Conservation (phyloP, 1,140 invertebrate genomes). For the Zaprionus capensis region DNA sequence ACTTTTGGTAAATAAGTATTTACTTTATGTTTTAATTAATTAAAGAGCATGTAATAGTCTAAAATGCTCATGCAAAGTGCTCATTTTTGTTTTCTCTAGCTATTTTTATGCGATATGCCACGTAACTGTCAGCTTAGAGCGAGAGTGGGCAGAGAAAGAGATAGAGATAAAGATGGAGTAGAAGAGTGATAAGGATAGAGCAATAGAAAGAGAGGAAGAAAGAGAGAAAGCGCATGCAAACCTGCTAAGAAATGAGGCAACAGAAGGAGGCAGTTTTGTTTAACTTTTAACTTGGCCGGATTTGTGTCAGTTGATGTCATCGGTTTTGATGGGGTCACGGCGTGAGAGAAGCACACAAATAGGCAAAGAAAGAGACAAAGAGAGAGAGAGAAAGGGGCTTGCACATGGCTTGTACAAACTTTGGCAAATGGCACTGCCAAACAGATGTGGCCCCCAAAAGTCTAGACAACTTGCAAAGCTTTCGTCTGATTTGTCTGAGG, state of each 20-base stretch:
- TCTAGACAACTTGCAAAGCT: conserved; percentile 40
- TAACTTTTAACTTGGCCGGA: conserved; percentile 66
- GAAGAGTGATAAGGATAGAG: neutral
- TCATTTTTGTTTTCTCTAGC: neutral
- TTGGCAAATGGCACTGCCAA: conserved; percentile 44
- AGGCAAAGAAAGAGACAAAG: neutral
- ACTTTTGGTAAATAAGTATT: neutral
- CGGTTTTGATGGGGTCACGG: conserved; percentile 14
- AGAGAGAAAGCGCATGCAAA: neutral
- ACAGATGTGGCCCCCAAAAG: conserved; percentile 41
- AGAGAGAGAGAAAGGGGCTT: neutral
- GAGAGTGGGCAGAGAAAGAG: neutral
- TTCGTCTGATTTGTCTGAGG: conserved; percentile 48
- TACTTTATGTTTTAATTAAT: neutral
- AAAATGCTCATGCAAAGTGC: neutral
- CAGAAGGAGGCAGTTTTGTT: conserved; percentile 56
- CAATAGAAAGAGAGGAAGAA: neutral
- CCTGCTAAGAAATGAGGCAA: conserved; percentile 31
- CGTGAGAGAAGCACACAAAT: neutral
- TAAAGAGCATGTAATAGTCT: conserved; percentile 10
- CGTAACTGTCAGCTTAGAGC: conserved; percentile 30
- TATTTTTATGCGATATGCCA: conserved; percentile 7
- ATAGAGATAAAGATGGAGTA: neutral
- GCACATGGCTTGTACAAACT: conserved; percentile 14
- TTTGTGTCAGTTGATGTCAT: conserved; percentile 60